These are phyloP conservation scores for Lycorma delicatula DNA, from an alignment of 1,140 invertebrate species.

Conservation along the genomic window DNA sequence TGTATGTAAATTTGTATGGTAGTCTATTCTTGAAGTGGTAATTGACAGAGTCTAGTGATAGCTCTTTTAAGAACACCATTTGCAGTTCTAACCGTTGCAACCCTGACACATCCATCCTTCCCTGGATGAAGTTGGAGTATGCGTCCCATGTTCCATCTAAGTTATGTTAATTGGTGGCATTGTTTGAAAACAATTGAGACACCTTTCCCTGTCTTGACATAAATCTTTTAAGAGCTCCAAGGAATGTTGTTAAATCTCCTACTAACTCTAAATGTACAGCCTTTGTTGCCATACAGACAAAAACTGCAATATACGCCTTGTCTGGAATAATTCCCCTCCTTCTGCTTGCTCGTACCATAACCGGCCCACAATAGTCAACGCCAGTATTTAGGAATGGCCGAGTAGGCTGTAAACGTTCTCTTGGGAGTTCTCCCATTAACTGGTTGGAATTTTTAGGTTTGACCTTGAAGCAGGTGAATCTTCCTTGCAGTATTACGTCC, in stretches of 20 bases:
- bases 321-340: conserved; percentile 11
- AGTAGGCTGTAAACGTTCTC: not conserved
- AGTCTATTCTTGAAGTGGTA: too few relatives aligned
- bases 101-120: conserved; percentile 29
- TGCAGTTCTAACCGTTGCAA: conserved; percentile 31
- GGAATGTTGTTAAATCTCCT: too few relatives aligned
- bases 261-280: conserved; percentile 37
- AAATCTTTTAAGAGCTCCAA: too few relatives aligned
- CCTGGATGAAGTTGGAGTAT: conserved; percentile 31
- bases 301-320: conserved; percentile 34
- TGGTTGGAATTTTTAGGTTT: too few relatives aligned
- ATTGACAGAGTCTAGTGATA: too few relatives aligned
- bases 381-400: not conserved
- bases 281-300: conserved; percentile 33
- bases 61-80: too few relatives aligned
- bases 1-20: too few relatives aligned
- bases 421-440: conserved; percentile 4
- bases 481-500: too few relatives aligned
- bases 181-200: conserved; percentile 29
- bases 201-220: conserved; percentile 26
- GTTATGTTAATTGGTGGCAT: conserved; percentile 32
- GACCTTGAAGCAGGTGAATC: too few relatives aligned
- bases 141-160: conserved; percentile 30
- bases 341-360: conserved; percentile 25
- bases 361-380: conserved; percentile 33